A percentile compares a stretch with the other conserved stretches of the same genome.
Conservation (phyloP, 53 echinoderm and acorn worm genomes). For the Echinometra lucunter region DNA sequence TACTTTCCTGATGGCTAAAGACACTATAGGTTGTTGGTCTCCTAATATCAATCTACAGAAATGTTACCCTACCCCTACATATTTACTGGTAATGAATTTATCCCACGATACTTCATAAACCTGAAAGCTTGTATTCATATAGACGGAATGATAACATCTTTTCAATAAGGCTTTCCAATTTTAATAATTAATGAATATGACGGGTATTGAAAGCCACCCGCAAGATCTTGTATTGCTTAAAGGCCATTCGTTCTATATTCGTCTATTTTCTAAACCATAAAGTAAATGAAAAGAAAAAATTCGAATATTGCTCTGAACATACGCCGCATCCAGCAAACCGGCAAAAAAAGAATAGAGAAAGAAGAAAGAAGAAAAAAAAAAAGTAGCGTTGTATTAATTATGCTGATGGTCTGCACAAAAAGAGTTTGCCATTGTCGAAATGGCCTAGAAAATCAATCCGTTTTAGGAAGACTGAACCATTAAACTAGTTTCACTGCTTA, state of each 20-base stretch:
- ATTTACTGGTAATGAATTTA: not conserved
- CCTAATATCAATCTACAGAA: too few relatives aligned
- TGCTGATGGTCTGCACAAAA: not conserved
- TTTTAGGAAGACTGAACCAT: not conserved
- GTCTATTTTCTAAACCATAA: not conserved
- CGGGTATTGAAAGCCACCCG: not conserved
- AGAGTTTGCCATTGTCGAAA: not conserved
- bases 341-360: not conserved
- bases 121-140: not conserved
- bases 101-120: not conserved
- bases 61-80: too few relatives aligned
- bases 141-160: not conserved
- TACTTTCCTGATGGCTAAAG: too few relatives aligned
- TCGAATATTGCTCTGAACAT: not conserved
- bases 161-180: not conserved
- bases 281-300: not conserved
- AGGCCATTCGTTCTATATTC: too few relatives aligned
- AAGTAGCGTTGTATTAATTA: not conserved
- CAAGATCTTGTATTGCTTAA: too few relatives aligned
- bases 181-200: not conserved
- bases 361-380: too few relatives aligned
- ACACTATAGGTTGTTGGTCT: too few relatives aligned
- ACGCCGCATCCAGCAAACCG: not conserved
- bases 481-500: constrained; percentile 26
- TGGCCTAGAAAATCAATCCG: not conserved